Conservation (phyloP, 2,797 vertebrate species). For the Buceros bicornis region DNA sequence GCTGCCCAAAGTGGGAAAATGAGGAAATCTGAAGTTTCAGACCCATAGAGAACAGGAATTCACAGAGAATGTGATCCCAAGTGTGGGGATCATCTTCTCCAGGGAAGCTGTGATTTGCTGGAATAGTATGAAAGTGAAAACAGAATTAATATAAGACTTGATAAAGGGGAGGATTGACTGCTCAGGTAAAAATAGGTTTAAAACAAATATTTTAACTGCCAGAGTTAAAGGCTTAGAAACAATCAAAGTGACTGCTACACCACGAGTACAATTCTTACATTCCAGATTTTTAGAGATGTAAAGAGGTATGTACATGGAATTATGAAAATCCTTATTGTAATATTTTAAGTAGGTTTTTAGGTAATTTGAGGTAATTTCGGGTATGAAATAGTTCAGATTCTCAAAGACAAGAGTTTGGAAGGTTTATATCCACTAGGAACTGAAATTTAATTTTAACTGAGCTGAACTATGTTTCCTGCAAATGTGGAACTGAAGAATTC, state of each 20-base stretch:
- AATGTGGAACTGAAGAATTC: neutral
- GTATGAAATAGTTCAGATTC: neutral
- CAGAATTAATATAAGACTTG: neutral
- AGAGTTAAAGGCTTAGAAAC: neutral
- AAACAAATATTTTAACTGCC: neutral
- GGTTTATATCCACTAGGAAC: neutral
- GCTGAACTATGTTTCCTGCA: neutral
- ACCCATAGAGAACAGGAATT: neutral
- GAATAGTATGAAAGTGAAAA: neutral
- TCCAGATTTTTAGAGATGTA: neutral
- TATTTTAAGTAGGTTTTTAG: neutral
- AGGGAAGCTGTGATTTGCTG: neutral
- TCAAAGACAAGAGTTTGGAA: neutral
- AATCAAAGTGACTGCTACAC: neutral
- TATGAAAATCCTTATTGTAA: neutral
- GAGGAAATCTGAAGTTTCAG: neutral
- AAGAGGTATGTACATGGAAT: neutral
- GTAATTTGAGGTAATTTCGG: neutral
- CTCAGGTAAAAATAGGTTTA: neutral
- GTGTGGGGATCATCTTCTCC: neutral
- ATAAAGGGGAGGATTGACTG: neutral
- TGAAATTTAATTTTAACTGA: constrained; percentile 2
- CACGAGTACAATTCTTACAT: neutral
- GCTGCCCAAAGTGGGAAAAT: neutral
- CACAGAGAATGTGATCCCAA: neutral